These are phyloP conservation scores for Australoheros facetus DNA, from an alignment of 2,797 vertebrate species.

Conservation along the genomic window DNA sequence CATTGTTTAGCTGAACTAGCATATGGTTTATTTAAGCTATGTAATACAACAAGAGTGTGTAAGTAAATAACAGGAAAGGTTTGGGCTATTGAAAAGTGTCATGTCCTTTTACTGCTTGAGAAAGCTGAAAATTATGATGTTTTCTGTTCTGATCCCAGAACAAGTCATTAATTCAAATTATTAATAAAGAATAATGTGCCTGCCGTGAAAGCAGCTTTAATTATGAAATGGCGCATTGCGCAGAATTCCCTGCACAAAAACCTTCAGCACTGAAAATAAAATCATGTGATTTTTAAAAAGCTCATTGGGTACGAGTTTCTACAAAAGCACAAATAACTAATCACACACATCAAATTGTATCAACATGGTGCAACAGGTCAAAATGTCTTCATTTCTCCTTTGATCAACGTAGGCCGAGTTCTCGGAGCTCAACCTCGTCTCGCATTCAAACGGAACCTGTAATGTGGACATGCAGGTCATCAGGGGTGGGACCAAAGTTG, in stretches of 20 bases:
- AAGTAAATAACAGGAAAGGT: conserved; percentile 9
- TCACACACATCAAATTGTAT: background rate
- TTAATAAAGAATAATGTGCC: background rate
- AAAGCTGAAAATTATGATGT: background rate
- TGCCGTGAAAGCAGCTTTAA: background rate
- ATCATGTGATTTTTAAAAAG: background rate
- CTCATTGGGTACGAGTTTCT: background rate
- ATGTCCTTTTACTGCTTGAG: background rate
- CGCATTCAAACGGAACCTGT: conserved; percentile 92
- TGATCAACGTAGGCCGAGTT: conserved; percentile 88
- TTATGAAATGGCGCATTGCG: background rate
- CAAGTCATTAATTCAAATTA: background rate
- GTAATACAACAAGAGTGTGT: background rate
- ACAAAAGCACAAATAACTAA: background rate
- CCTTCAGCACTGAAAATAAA: background rate
- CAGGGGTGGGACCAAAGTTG: conserved; percentile 89
- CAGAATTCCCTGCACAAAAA: background rate
- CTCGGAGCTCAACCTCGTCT: conserved; percentile 94
- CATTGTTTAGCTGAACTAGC: conserved; percentile 2
- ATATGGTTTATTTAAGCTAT: background rate
- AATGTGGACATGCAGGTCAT: conserved; percentile 94
- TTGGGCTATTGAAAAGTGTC: background rate
- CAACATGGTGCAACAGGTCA: background rate
- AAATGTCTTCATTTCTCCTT: conserved; percentile 10
- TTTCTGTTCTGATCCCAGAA: background rate